These are phyloP conservation scores for Adelognathus sp. DNA, from an alignment of 2,888 invertebrate species.

Conservation along the genomic window DNA sequence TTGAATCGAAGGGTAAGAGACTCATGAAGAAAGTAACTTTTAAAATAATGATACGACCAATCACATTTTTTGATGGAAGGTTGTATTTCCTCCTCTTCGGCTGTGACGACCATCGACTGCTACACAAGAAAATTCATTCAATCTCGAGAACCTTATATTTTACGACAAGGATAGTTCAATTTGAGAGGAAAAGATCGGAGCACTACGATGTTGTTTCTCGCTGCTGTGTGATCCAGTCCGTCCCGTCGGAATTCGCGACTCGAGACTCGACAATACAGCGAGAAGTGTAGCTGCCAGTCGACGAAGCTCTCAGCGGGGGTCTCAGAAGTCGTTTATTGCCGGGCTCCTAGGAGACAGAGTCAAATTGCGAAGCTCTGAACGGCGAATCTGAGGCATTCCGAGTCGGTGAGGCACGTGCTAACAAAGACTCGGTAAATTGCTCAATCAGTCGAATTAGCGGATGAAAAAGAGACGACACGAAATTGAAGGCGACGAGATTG, in stretches of 20 bases:
- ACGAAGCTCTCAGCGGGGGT: conserved; percentile 14
- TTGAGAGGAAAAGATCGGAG: conserved; percentile 15
- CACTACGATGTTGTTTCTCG: conserved; percentile 15
- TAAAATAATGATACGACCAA: too few relatives aligned
- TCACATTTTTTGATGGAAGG: too few relatives aligned
- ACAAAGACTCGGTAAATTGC: conserved; percentile 30
- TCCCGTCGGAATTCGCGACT: conserved; percentile 26
- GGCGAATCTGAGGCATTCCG: neutral
- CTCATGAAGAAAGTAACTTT: too few relatives aligned
- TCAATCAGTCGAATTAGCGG: conserved; percentile 33
- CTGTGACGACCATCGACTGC: too few relatives aligned
- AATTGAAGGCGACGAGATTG: conserved; percentile 1
- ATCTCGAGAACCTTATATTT: neutral
- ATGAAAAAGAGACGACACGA: conserved; percentile 18
- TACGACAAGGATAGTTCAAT: neutral
- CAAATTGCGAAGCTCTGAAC: conserved; percentile 32
- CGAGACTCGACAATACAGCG: conserved; percentile 28
- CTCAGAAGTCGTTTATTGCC: conserved; percentile 33
- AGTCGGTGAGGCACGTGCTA: neutral
- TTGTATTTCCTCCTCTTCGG: too few relatives aligned
- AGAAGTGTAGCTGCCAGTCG: neutral
- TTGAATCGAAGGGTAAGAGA: too few relatives aligned
- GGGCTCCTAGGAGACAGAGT: conserved; percentile 21
- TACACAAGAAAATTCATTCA: neutral
- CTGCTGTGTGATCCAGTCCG: neutral